These are phyloP conservation scores for Oreochromis niloticus DNA, from an alignment of 2,113 vertebrate species.

Conservation along the genomic window DNA sequence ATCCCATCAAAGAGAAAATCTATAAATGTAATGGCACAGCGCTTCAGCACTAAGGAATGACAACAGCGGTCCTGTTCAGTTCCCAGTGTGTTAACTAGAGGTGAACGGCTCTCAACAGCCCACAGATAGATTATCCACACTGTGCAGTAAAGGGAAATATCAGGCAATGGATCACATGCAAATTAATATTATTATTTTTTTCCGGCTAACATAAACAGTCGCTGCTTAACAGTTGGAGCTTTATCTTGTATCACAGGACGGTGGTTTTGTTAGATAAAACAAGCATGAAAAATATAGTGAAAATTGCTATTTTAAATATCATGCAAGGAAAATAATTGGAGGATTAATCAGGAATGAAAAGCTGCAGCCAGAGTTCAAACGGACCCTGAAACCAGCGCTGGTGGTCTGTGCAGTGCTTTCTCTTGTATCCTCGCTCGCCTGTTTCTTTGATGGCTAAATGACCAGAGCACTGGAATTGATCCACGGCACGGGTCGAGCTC, in stretches of 20 bases:
- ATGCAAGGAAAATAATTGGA: neutral
- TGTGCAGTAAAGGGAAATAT: neutral
- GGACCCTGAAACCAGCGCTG: neutral
- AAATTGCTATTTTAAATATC: neutral
- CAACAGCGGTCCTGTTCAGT: slow-evolving; percentile 54
- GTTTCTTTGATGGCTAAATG: neutral
- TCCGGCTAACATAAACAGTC: slow-evolving; percentile 4
- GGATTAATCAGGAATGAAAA: neutral
- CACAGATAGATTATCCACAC: neutral
- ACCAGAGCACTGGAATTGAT: neutral
- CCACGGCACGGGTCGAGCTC: neutral
- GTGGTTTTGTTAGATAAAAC: neutral
- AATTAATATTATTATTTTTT: neutral
- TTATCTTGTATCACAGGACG: neutral
- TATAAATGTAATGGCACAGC: slow-evolving; percentile 70
- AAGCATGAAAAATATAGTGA: neutral
- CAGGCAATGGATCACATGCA: neutral
- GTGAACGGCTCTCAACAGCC: slow-evolving; percentile 6
- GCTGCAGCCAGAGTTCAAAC: neutral
- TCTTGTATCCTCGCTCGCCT: neutral
- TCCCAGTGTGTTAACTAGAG: slow-evolving; percentile 44
- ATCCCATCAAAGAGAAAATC: slow-evolving; percentile 74
- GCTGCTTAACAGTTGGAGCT: neutral
- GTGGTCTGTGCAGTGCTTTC: neutral
- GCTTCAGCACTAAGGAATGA: slow-evolving; percentile 54